A percentile compares a stretch with the other conserved stretches of the same genome.
These are phyloP conservation scores for Drosophila dunni DNA, from an alignment of 1,140 invertebrate genomes.

Conservation along the genomic window DNA sequence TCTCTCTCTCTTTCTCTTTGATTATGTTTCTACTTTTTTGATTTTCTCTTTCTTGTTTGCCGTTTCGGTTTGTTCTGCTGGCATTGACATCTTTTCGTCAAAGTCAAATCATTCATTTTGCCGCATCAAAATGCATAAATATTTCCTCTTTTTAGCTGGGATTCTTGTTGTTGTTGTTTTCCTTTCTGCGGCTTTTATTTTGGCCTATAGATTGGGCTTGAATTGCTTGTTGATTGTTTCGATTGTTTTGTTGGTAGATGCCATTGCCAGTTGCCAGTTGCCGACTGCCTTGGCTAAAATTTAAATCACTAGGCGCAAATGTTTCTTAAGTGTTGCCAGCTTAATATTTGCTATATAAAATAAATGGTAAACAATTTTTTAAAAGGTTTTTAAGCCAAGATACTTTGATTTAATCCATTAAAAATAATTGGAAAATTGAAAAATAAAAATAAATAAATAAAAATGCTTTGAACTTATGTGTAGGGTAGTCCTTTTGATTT, in stretches of 20 bases:
- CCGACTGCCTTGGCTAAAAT: conserved; percentile 40
- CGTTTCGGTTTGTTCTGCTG: conserved; percentile 31
- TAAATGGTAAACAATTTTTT: too few species aligned
- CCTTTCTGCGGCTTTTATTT: conserved; percentile 3
- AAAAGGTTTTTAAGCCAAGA: too few species aligned
- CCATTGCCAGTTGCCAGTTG: conserved; percentile 23
- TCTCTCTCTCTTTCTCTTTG: conserved; percentile 27
- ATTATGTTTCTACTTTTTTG: conserved; percentile 1
- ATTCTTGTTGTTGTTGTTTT: not conserved
- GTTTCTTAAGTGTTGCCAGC: conserved; percentile 35
- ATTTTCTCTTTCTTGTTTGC: conserved; percentile 24
- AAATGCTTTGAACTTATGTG: too few species aligned
- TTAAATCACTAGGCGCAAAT: conserved; percentile 61
- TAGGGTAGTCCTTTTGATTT: too few species aligned
- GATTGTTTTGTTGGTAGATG: conserved; percentile 54
- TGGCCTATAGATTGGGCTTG: conserved; percentile 51
- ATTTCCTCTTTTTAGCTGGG: conserved; percentile 58
- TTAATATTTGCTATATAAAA: too few species aligned
- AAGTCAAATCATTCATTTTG: conserved; percentile 85
- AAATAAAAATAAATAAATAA: too few species aligned
- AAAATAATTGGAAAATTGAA: too few species aligned
- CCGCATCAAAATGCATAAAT: conserved; percentile 84
- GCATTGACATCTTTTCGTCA: conserved; percentile 84
- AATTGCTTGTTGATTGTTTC: conserved; percentile 76
- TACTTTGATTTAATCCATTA: too few species aligned